phyloP scores from a whole-genome alignment of 2,888 invertebrate species.

The Unio delphinus region DNA sequence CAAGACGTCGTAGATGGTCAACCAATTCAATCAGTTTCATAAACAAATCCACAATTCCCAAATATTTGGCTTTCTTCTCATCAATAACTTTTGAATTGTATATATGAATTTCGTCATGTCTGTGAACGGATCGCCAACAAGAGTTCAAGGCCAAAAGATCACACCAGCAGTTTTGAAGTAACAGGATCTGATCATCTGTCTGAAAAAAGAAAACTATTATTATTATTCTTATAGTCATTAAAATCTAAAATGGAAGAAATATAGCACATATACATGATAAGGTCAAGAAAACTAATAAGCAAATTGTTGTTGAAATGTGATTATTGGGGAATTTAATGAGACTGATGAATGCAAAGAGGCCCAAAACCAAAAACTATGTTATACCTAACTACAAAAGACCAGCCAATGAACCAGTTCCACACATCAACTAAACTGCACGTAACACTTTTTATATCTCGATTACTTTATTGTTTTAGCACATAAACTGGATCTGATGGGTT shows the following conservation, averaged over 20 bases:
- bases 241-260: background rate
- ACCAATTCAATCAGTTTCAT: slow-evolving; percentile 96
- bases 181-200: slow-evolving; percentile 98
- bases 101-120: slow-evolving; percentile 76
- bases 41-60: slow-evolving; percentile 83
- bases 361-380: no score
- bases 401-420: no score
- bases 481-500: no score
- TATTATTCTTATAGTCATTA: background rate
- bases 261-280: no score
- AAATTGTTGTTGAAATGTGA: no score
- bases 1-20: slow-evolving; percentile 88
- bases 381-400: no score
- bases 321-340: no score
- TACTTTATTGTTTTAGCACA: no score
- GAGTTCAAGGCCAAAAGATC: slow-evolving; percentile 68
- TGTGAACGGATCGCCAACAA: slow-evolving; percentile 88
- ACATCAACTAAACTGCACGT: no score
- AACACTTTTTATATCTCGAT: no score
- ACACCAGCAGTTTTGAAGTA: slow-evolving; percentile 98
- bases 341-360: no score
- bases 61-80: slow-evolving; percentile 76
- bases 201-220: slow-evolving; percentile 67
- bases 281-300: no score
- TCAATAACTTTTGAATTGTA: slow-evolving; percentile 72